phyloP scores from a whole-genome alignment of 2,113 vertebrate species.

The Myrmecobius fasciatus region DNA sequence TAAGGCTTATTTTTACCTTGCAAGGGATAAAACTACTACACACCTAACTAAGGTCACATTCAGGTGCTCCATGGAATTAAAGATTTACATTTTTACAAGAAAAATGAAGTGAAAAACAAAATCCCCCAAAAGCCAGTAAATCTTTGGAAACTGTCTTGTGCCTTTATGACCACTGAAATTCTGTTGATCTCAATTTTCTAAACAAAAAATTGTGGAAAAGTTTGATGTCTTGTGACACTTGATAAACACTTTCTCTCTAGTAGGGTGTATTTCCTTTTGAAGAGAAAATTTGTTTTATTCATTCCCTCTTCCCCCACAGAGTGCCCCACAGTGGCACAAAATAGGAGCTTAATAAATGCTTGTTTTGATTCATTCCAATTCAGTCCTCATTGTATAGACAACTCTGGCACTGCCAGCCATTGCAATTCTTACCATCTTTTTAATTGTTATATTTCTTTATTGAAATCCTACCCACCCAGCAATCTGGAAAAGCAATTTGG shows the following conservation, averaged over 20 bases:
- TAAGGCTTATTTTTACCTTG: constrained; percentile 74
- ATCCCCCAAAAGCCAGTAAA: constrained; percentile 6
- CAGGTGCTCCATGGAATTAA: constrained; percentile 48
- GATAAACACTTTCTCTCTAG: not conserved
- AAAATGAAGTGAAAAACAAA: constrained; percentile 57
- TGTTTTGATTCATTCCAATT: not conserved
- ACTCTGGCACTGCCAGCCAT: not conserved
- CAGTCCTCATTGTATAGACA: not conserved
- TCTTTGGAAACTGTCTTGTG: constrained; percentile 51
- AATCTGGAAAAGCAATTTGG: not conserved
- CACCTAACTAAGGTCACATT: constrained; percentile 71
- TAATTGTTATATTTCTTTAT: not conserved
- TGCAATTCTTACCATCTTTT: not conserved
- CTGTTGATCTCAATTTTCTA: not conserved
- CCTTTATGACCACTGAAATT: constrained; percentile 27
- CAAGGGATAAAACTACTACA: constrained; percentile 62
- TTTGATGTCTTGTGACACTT: not conserved
- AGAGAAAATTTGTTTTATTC: not conserved
- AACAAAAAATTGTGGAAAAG: not conserved
- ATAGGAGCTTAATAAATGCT: not conserved
- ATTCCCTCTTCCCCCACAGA: no score
- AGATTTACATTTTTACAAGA: constrained; percentile 68
- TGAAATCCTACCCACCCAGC: not conserved
- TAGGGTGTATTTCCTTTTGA: not conserved
- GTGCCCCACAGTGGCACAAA: not conserved